phyloP scores from a whole-genome alignment of 2,888 invertebrate species.

The Athrips mouffetella region DNA sequence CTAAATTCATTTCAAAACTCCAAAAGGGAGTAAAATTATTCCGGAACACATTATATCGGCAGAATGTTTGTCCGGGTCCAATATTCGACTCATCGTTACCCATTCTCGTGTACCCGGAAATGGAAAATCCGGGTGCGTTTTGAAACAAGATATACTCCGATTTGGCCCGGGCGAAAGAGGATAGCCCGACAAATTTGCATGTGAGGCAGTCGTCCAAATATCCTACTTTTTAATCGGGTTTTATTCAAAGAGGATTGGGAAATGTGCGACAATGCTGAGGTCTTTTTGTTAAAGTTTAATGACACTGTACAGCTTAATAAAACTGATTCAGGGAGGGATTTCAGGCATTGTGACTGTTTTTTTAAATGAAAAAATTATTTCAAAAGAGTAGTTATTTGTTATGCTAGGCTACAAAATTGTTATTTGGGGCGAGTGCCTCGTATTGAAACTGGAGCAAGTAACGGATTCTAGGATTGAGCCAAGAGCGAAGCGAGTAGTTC shows the following conservation, averaged over 20 bases:
- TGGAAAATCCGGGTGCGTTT: background rate
- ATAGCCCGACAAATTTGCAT: background rate
- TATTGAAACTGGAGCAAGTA: too few relatives aligned
- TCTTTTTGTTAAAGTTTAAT: background rate
- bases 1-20: too few relatives aligned
- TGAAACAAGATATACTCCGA: background rate
- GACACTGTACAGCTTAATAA: too few relatives aligned
- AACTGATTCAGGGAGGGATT: too few relatives aligned
- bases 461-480: too few relatives aligned
- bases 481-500: too few relatives aligned
- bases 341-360: too few relatives aligned
- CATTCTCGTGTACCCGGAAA: conserved; percentile 17
- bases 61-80: conserved; percentile 8
- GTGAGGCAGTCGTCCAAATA: conserved; percentile 3
- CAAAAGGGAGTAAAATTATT: conserved; percentile 23
- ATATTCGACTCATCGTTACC: conserved; percentile 25
- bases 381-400: too few relatives aligned
- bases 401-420: too few relatives aligned
- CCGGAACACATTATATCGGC: conserved; percentile 27
- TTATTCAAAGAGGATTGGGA: background rate
- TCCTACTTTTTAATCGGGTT: conserved; percentile 3
- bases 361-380: too few relatives aligned
- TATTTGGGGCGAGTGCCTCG: too few relatives aligned
- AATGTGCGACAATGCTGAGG: background rate
- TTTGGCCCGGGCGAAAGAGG: conserved; percentile 2